phyloP scores from a whole-genome alignment of 1,140 invertebrate species.

The Dreissena polymorpha region DNA sequence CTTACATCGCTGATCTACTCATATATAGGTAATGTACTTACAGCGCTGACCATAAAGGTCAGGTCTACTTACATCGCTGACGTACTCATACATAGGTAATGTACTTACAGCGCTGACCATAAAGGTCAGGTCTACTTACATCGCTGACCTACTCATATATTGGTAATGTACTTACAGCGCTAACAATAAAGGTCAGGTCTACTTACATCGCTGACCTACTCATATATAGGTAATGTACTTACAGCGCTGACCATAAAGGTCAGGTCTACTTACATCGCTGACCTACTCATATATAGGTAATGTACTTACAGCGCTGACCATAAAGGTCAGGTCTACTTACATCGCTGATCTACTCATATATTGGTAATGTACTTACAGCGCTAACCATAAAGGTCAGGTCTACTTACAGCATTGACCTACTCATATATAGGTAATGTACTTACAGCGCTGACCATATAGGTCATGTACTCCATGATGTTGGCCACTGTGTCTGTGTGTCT shows the following conservation, averaged over 20 bases:
- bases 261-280: background rate
- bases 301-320: constrained; percentile 30
- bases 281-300: too few species aligned
- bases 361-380: constrained; percentile 37
- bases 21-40: too few species aligned
- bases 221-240: too few species aligned
- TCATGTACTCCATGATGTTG: constrained; percentile 14
- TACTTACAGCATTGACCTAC: constrained; percentile 6
- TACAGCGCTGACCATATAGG: constrained; percentile 28
- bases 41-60: constrained; percentile 14
- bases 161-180: constrained; percentile 36
- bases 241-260: constrained; percentile 22
- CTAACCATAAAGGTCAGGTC: constrained; percentile 12
- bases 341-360: too few species aligned
- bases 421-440: too few species aligned
- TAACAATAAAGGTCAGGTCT: constrained; percentile 12
- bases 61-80: constrained; percentile 4
- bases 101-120: constrained; percentile 29
- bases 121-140: constrained; percentile 10
- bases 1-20: too few species aligned
- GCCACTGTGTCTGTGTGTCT: background rate
- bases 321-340: constrained; percentile 9
- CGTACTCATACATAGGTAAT: too few species aligned
- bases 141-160: too few species aligned
- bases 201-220: too few species aligned